Percentiles rank a stretch among this genome's conserved stretches.
phyloP scores from a whole-genome alignment of 2,888 invertebrate genomes.

The Apamea sordens region DNA sequence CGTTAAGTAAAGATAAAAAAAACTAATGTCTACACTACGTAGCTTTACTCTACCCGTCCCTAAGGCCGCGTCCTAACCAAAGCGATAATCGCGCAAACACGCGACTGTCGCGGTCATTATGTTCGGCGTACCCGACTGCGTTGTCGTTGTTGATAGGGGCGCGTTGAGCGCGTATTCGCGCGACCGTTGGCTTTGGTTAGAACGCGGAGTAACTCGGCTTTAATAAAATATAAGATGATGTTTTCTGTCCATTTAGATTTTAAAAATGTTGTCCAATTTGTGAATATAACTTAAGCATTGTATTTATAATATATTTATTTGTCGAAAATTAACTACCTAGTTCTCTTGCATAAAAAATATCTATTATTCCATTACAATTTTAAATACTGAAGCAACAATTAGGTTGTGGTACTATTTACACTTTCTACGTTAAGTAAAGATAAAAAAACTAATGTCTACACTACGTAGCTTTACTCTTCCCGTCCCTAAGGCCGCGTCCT shows the following conservation, averaged over 20 bases:
- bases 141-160: not conserved
- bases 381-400: not conserved
- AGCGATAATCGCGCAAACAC: not conserved
- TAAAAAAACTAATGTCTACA: not conserved
- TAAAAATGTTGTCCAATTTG: not conserved
- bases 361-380: not conserved
- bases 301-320: not conserved
- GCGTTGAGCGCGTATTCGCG: not conserved
- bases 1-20: not conserved
- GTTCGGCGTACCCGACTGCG: too few species aligned
- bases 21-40: not conserved
- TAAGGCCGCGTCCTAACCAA: not conserved
- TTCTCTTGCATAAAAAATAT: not conserved
- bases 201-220: not conserved
- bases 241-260: not conserved
- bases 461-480: not conserved
- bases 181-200: not conserved
- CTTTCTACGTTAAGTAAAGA: not conserved
- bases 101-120: too few species aligned
- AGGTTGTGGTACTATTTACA: not conserved
- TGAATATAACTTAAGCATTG: too few species aligned
- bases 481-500: not conserved
- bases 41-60: not conserved
- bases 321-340: not conserved
- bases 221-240: not conserved